Evolutionary conservation across 1,140 invertebrate genomes (phyloP), one percentile per base, ranked within the genome.

Genomic region (Aphaenogaster floridana): DNA sequence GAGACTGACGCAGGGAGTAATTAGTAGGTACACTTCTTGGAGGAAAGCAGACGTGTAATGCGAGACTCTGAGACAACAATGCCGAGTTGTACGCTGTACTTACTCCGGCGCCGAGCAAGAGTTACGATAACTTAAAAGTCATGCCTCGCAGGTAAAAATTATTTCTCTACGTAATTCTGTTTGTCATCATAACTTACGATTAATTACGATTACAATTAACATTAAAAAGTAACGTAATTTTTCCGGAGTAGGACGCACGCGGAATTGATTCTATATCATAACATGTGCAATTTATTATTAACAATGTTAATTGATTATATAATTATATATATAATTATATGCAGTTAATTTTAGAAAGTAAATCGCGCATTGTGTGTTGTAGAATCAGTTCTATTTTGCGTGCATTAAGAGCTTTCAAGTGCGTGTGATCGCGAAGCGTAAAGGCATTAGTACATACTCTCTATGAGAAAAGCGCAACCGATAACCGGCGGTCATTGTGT

Each of bases 11-110:
- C 88, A 63, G 74, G 66, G 76, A 87, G 63, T 90, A 90, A 90
- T 90, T 90, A 90, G 89, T 90, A 90, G 86, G 80, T 90, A 78
- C 86, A 88, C 89, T 90, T 86, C 89, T 90, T 88, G 74, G 86
- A 90, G 86, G 80, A 88, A 90, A 90, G 76, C 89, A 90, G 89
- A 90, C 89, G 86, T 77, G 89, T 88, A 90, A 90, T 76, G 64
- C 69, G 89, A 90, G 89, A 90, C 89, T 85, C 68, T 17, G 86
- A 85, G 89, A 86, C 89, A 90, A 90, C 89, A 88, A 90, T 69
- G 85, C 48, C 57, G 86, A 57, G 64, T 69, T 80, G 66, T 76
- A 42, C 86, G 66, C 66, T 63, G 72, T 90, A 89, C 74, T 83
- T 87, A 83, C 85, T 68, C 11, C 74, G 21, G 48, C 52, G 21